These are phyloP conservation scores for Cyaniris semiargus DNA, from an alignment of 2,888 invertebrate species.

Conservation along the genomic window DNA sequence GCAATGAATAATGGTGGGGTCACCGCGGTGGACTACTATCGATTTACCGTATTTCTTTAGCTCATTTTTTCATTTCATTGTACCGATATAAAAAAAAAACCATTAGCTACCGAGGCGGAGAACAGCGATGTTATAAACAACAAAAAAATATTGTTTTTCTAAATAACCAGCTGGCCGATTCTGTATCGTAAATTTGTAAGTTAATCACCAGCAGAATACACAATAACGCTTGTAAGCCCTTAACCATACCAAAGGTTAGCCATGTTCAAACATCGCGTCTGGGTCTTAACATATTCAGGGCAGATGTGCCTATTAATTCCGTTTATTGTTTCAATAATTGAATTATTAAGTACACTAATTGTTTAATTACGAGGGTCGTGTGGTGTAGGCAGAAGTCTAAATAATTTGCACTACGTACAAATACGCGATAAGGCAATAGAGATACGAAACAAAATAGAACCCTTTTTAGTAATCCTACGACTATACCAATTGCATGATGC, in stretches of 20 bases:
- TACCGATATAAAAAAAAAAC: too few relatives aligned
- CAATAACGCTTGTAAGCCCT: too few relatives aligned
- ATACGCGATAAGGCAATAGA: neutral
- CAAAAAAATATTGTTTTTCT: too few relatives aligned
- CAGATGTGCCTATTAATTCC: conserved; percentile 19
- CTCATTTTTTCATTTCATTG: too few relatives aligned
- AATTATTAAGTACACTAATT: conserved; percentile 1
- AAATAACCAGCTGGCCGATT: too few relatives aligned
- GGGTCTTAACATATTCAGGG: conserved; percentile 17
- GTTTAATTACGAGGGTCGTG: neutral
- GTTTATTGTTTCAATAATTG: conserved; percentile 4
- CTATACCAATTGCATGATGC: too few relatives aligned
- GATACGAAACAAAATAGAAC: neutral
- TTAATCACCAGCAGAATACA: too few relatives aligned
- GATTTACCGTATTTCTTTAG: neutral
- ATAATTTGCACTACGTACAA: neutral
- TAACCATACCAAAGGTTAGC: neutral
- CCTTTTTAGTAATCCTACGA: too few relatives aligned
- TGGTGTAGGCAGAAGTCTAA: neutral
- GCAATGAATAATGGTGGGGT: neutral
- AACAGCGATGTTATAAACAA: too few relatives aligned
- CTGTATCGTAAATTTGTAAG: too few relatives aligned
- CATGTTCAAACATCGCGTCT: neutral
- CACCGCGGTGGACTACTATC: neutral
- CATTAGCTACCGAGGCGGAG: too few relatives aligned